Evolutionary conservation across 2,113 vertebrate genomes (phyloP), one percentile per base, ranked within the genome.

Genomic region (Archocentrus centrarchus): DNA sequence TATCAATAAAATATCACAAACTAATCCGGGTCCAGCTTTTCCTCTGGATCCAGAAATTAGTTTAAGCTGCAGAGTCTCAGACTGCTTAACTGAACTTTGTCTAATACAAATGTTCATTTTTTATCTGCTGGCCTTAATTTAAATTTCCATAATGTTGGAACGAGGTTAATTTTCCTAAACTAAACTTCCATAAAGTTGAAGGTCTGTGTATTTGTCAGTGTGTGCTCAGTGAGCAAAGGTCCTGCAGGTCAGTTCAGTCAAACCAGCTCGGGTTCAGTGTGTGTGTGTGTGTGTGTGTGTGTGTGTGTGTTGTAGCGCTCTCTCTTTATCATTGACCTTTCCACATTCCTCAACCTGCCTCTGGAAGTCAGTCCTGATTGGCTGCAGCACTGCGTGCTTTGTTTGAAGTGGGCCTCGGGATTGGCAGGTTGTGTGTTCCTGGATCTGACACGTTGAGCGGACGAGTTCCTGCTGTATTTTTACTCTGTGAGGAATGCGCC

Each of bases 291-390:
- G 77, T 59, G 22, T n/a, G 14, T 35, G 59, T 37, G 18, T 7
- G 61, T 80, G 77, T 59, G 22, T 7, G 61, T 80, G 77, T 59
- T 78, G 30, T 30, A 27, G 47, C 37, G 53, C 79, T 75, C 75
- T 41, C 53, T 80, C 86, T 85, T 92, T 90, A 93, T 91, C 86
- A 50, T 82, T 91, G 91, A 93, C 93, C 91, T 93, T 89, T 91
- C 90, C 85, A 92, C 93, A 93, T 95, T 94, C 95, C 92, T 84
- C 80, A 87, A 90, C 80, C 89, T 88, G 91, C 84, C 27, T 58
- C 68, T 92, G 89, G 80, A 89, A 82, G 83, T 89, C 11, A 3
- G 22, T 84, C 22, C 78, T 88, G 24, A 94, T 95, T 94, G 94
- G 93, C 92, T 86, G 77, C 35, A 32, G 27, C 84, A 50, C 78